Evolutionary conservation across 2,113 vertebrate species (phyloP).

Genomic region (Guaruba guarouba): DNA sequence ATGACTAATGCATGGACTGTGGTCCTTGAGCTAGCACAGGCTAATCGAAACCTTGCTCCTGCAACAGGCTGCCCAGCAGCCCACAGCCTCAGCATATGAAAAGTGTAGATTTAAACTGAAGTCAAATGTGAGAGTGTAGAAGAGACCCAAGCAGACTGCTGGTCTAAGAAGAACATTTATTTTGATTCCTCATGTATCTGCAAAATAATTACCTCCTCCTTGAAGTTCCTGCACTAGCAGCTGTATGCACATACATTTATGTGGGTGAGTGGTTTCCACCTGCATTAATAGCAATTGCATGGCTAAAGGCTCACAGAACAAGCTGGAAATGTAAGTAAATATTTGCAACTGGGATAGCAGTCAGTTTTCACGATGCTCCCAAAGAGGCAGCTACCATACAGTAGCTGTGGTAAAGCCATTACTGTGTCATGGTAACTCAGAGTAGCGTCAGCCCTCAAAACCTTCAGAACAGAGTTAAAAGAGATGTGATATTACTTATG

Average conservation of each 20-base stretch:
- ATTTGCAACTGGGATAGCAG: neutral
- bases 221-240: neutral
- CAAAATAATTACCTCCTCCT: slow-evolving; percentile 11
- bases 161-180: slow-evolving; percentile 43
- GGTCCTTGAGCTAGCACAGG: neutral
- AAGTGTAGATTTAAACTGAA: slow-evolving; percentile 46
- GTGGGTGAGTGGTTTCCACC: neutral
- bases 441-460: neutral
- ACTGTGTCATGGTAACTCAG: neutral
- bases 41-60: neutral
- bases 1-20: neutral
- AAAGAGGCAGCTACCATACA: neutral
- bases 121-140: slow-evolving; percentile 35
- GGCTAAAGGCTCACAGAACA: neutral
- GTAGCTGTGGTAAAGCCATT: neutral
- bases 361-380: neutral
- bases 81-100: neutral
- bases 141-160: neutral
- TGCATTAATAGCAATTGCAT: neutral
- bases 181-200: slow-evolving; percentile 35
- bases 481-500: neutral
- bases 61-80: neutral
- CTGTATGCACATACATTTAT: neutral
- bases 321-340: neutral
- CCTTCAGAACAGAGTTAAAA: neutral